A percentile compares a stretch with the other conserved stretches of the same genome.
Conservation (phyloP, 2,797 vertebrate species). For the Peromyscus eremicus region DNA sequence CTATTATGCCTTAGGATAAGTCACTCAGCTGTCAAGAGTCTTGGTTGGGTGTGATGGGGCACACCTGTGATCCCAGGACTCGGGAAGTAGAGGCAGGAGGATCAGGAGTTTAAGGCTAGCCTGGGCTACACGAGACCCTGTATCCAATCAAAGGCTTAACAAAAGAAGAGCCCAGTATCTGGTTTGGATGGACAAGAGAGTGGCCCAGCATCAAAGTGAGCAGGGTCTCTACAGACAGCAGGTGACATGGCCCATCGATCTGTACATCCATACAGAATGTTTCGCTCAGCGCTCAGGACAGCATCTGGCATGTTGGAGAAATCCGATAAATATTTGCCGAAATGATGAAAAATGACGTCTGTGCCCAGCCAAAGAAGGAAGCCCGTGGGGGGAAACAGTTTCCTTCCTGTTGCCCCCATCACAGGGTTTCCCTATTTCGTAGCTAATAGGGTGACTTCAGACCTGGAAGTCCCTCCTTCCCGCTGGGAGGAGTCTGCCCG, state of each 20-base stretch:
- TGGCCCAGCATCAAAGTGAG: background rate
- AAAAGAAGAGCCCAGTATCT: background rate
- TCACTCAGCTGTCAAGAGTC: no score
- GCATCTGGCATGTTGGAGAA: conserved; percentile 14
- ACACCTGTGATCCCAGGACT: background rate
- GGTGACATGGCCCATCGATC: background rate
- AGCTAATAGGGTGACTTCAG: background rate
- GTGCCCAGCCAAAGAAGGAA: background rate
- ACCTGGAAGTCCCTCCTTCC: background rate
- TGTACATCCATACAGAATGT: background rate
- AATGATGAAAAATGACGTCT: conserved; percentile 5
- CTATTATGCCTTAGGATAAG: background rate
- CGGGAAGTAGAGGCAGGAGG: background rate
- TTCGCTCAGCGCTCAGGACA: background rate
- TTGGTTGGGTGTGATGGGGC: background rate
- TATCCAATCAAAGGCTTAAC: background rate
- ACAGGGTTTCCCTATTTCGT: background rate
- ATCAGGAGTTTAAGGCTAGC: background rate
- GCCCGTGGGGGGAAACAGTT: background rate
- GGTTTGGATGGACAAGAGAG: background rate
- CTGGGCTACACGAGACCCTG: background rate
- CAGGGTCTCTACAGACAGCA: background rate
- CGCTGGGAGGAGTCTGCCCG: background rate
- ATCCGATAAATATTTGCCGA: conserved; percentile 13
- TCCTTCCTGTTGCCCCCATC: background rate